These are phyloP conservation scores for Crax fasciolata DNA, from an alignment of 2,797 vertebrate species.

Conservation along the genomic window DNA sequence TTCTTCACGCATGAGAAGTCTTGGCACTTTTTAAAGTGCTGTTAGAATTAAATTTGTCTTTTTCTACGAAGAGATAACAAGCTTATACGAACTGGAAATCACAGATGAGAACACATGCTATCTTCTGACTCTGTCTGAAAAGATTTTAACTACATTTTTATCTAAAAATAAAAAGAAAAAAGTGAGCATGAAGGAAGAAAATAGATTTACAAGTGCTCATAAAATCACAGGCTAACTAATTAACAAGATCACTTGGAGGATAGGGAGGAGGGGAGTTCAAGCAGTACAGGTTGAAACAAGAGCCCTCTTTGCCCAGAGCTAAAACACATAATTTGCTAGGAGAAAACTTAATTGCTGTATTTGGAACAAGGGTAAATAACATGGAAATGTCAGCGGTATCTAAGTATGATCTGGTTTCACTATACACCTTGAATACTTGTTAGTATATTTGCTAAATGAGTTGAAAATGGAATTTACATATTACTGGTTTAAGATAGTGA, in stretches of 20 bases:
- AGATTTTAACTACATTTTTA: background rate
- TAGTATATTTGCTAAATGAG: background rate
- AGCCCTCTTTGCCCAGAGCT: background rate
- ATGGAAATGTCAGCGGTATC: background rate
- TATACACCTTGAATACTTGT: background rate
- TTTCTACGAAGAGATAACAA: background rate
- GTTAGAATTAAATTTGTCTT: conserved; percentile 10
- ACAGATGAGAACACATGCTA: background rate
- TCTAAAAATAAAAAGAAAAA: background rate
- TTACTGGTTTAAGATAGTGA: background rate
- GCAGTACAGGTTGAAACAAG: conserved; percentile 8
- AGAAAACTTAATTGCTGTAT: conserved; percentile 19
- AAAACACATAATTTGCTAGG: conserved; percentile 26
- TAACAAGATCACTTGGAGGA: conserved; percentile 22
- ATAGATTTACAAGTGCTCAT: conserved; percentile 50
- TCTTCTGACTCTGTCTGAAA: background rate
- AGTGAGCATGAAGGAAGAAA: background rate
- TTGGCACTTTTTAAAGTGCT: background rate
- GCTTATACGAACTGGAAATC: conserved; percentile 22
- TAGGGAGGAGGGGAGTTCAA: background rate
- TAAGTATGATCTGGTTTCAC: conserved; percentile 12
- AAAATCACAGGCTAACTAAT: conserved; percentile 57
- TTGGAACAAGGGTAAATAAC: conserved; percentile 34
- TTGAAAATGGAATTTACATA: conserved; percentile 30
- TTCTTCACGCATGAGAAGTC: background rate